Percentiles rank a stretch among this genome's conserved stretches.
Evolutionary conservation across 2,797 vertebrate genomes (phyloP).

Genomic region (Sebastes hubbsi): DNA sequence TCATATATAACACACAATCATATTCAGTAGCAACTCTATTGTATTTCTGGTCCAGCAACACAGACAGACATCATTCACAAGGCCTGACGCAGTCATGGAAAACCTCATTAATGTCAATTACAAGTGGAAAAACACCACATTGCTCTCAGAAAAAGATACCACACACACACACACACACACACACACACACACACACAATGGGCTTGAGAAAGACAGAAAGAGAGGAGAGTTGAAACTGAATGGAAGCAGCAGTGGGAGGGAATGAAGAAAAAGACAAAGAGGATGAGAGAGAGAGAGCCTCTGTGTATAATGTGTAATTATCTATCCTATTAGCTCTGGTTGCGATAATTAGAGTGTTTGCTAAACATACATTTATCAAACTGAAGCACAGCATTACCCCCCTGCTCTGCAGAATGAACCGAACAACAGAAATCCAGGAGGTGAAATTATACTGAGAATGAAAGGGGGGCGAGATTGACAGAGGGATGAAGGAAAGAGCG

Average conservation of each 20-base stretch:
- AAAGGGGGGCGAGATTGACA: background rate
- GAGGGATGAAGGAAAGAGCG: background rate
- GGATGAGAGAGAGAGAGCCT: constrained; percentile 5
- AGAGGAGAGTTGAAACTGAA: constrained; percentile 28
- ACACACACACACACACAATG: background rate
- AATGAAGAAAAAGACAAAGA: constrained; percentile 32
- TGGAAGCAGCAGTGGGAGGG: constrained; percentile 38
- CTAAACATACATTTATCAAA: constrained; percentile 72
- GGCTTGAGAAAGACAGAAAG: background rate
- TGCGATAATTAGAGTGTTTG: constrained; percentile 70
- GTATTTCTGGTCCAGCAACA: constrained; percentile 6
- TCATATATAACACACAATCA: constrained; percentile 4
- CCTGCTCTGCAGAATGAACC: constrained; percentile 13
- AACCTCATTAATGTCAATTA: constrained; percentile 44
- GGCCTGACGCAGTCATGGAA: constrained; percentile 20
- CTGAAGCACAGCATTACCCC: constrained; percentile 22
- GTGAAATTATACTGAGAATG: constrained; percentile 6
- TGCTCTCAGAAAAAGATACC: constrained; percentile 24
- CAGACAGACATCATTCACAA: constrained; percentile 22
- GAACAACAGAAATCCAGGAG: constrained; percentile 8
- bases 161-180: background rate
- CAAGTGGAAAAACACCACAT: constrained; percentile 43
- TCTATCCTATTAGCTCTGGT: constrained; percentile 66
- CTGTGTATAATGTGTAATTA: constrained; percentile 66
- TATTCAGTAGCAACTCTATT: constrained; percentile 1